These are phyloP conservation scores for Nezara viridula DNA, from an alignment of 2,888 invertebrate species.

Conservation along the genomic window DNA sequence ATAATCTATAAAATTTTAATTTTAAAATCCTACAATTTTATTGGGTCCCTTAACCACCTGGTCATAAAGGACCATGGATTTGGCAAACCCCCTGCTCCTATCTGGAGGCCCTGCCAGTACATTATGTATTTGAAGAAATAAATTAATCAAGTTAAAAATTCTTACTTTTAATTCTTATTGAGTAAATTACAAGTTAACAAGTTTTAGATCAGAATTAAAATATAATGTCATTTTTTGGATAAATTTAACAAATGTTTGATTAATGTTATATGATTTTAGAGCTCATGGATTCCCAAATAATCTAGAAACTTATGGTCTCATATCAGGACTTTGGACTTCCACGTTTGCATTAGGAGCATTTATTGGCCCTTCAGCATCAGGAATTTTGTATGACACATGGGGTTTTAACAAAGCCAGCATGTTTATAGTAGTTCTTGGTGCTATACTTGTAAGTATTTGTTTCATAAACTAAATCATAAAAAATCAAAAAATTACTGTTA, in stretches of 20 bases:
- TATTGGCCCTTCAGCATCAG: constrained; percentile 83
- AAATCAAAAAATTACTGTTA: neutral
- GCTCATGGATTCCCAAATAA: constrained; percentile 84
- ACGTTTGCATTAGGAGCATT: constrained; percentile 91
- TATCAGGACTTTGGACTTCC: constrained; percentile 92
- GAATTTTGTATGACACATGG: constrained; percentile 80
- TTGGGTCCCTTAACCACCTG: too few relatives aligned
- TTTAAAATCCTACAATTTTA: too few relatives aligned
- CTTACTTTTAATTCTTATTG: too few relatives aligned
- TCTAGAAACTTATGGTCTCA: constrained; percentile 88
- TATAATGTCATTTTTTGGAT: neutral
- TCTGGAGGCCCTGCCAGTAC: too few relatives aligned
- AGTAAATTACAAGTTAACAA: too few relatives aligned
- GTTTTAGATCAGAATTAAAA: too few relatives aligned
- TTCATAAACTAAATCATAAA: neutral
- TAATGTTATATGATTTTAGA: constrained; percentile 69
- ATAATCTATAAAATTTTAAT: too few relatives aligned
- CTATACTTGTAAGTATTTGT: constrained; percentile 75
- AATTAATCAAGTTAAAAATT: too few relatives aligned
- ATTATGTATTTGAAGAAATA: too few relatives aligned
- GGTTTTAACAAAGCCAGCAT: constrained; percentile 81
- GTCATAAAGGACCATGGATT: too few relatives aligned
- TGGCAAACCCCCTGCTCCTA: too few relatives aligned
- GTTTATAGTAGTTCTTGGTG: constrained; percentile 78
- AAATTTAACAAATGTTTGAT: neutral